Conservation (phyloP, 2,797 vertebrate species). For the Scyliorhinus canicula region DNA sequence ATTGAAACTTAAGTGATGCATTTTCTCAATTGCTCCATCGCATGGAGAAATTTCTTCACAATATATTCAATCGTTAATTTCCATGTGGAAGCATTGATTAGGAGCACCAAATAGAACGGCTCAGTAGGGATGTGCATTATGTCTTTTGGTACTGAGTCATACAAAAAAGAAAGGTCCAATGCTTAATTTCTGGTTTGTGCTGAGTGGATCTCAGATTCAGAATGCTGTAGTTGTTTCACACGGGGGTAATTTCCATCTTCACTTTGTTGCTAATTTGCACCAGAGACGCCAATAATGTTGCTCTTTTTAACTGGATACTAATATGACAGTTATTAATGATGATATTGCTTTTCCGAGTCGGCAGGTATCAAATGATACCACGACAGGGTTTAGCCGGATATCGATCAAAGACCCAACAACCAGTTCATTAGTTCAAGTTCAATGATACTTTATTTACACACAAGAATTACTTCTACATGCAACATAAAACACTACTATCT, state of each 20-base stretch:
- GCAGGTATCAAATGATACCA: no score
- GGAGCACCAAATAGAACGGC: not conserved
- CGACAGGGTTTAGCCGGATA: no score
- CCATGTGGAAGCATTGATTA: not conserved
- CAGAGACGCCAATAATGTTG: no score
- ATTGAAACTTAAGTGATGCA: not conserved
- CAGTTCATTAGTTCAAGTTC: no score
- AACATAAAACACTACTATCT: no score
- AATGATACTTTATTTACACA: no score
- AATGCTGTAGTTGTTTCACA: not conserved
- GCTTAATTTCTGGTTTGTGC: not conserved
- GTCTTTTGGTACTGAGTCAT: not conserved
- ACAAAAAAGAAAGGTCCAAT: not conserved
- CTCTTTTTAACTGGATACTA: no score
- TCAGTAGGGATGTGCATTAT: not conserved
- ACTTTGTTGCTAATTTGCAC: no score
- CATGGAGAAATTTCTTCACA: not conserved
- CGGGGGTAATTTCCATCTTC: not conserved
- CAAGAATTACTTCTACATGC: no score
- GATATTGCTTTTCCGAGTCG: no score
- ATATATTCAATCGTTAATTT: not conserved
- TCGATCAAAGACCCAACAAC: no score
- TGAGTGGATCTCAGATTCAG: not conserved
- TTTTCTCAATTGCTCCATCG: not conserved
- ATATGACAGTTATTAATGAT: no score